phyloP scores from a whole-genome alignment of 2,888 invertebrate species.

The Auanema sp. region DNA sequence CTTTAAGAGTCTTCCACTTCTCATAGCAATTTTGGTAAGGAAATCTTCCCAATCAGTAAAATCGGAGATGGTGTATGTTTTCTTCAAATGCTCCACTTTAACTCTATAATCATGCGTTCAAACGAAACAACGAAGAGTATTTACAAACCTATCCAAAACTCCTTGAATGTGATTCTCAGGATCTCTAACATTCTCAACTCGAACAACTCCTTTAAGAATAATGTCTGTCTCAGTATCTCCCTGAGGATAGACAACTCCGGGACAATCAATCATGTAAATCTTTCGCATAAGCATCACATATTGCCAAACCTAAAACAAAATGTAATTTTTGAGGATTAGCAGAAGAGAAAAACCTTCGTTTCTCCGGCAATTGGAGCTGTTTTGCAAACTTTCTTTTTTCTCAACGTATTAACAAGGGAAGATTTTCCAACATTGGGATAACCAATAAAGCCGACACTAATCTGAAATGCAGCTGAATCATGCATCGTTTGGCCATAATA shows the following conservation, averaged over 20 bases:
- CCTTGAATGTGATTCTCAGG: conserved; percentile 90
- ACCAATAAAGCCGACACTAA: conserved; percentile 96
- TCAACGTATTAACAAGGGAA: conserved; percentile 92
- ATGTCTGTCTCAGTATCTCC: conserved; percentile 85
- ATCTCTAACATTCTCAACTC: conserved; percentile 88
- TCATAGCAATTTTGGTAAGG: conserved; percentile 83
- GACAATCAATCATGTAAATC: conserved; percentile 96
- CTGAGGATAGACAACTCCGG: conserved; percentile 93
- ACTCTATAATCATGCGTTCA: conserved; percentile 68
- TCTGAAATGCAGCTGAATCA: conserved; percentile 66
- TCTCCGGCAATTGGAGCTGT: conserved; percentile 94
- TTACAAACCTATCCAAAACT: conserved; percentile 74
- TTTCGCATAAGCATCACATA: conserved; percentile 95
- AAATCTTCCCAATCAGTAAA: conserved; percentile 86
- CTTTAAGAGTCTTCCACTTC: conserved; percentile 86
- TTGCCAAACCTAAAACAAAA: conserved; percentile 81
- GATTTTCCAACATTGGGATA: conserved; percentile 99
- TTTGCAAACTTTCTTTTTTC: conserved; percentile 96
- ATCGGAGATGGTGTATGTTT: conserved; percentile 80
- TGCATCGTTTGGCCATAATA: no score
- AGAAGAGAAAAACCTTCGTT: conserved; percentile 67
- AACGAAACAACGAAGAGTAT: not conserved
- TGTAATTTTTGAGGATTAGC: not conserved
- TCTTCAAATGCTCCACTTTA: conserved; percentile 82
- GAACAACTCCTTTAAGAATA: conserved; percentile 93